A percentile compares a stretch with the other conserved stretches of the same genome.
Conservation (phyloP, 2,113 vertebrate genomes). For the Pituophis catenifer region DNA sequence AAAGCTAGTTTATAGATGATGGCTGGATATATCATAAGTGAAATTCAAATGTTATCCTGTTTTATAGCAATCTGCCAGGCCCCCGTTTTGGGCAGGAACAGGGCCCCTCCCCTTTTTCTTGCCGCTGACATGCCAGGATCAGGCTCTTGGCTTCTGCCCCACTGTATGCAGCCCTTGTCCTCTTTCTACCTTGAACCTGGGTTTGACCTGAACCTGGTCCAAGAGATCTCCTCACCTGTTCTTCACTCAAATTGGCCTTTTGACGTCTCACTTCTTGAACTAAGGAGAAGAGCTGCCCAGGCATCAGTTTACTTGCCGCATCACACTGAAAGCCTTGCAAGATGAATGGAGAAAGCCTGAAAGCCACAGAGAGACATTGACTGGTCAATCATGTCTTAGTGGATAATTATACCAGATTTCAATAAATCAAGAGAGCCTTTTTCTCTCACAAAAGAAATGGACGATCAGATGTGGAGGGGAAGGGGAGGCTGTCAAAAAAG, state of each 20-base stretch:
- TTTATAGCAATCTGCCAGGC: neutral
- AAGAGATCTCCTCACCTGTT: constrained; percentile 58
- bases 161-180: neutral
- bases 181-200: neutral
- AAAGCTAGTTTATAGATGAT: neutral
- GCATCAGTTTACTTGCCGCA: constrained; percentile 24
- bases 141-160: neutral
- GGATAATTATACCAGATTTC: neutral
- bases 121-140: neutral
- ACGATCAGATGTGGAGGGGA: neutral
- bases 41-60: neutral
- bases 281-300: constrained; percentile 27
- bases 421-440: neutral
- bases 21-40: neutral
- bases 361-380: fast-evolving
- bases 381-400: fast-evolving
- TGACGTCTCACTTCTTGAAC: constrained; percentile 23
- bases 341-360: constrained; percentile 33
- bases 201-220: neutral
- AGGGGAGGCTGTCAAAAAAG: neutral
- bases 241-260: constrained; percentile 22
- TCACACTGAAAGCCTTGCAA: constrained; percentile 57
- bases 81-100: neutral
- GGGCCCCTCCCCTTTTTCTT: neutral
- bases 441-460: neutral